Evolutionary conservation across 2,888 invertebrate species (phyloP).

Genomic region (Rotaria magnacalcarata): DNA sequence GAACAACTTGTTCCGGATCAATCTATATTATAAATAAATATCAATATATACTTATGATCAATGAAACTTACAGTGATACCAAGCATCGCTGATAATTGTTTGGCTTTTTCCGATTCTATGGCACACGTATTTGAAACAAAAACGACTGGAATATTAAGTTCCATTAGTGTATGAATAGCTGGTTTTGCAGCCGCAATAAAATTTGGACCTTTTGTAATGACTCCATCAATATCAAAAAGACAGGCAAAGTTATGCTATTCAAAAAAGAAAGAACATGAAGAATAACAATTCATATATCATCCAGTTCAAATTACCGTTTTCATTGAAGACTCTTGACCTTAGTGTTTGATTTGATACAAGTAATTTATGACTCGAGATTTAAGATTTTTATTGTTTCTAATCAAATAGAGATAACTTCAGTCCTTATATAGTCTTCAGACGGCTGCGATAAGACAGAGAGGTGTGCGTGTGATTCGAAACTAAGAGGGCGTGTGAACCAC

Average conservation of each 20-base stretch:
- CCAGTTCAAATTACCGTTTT: background rate
- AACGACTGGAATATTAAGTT: conserved; percentile 36
- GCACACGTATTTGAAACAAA: conserved; percentile 40
- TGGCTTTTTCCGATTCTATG: background rate
- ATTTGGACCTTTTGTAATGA: background rate
- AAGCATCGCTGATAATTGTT: conserved; percentile 39
- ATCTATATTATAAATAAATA: background rate
- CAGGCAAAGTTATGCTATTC: background rate
- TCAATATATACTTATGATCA: background rate
- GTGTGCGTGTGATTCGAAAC: no score
- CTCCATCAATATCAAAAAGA: conserved; percentile 5
- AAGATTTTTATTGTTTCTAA: no score
- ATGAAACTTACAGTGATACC: conserved; percentile 35
- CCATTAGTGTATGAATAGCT: conserved; percentile 5
- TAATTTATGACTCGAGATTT: no score
- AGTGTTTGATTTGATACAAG: no score
- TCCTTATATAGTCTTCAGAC: no score
- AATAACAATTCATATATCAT: background rate
- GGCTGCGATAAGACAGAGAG: no score
- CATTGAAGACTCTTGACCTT: background rate
- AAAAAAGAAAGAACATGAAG: background rate
- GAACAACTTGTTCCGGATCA: conserved; percentile 44
- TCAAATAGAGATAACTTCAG: no score
- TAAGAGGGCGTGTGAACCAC: no score
- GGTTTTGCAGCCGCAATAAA: background rate